phyloP scores from a whole-genome alignment of 2,797 vertebrate species.

The Ptychadena robeensis region DNA sequence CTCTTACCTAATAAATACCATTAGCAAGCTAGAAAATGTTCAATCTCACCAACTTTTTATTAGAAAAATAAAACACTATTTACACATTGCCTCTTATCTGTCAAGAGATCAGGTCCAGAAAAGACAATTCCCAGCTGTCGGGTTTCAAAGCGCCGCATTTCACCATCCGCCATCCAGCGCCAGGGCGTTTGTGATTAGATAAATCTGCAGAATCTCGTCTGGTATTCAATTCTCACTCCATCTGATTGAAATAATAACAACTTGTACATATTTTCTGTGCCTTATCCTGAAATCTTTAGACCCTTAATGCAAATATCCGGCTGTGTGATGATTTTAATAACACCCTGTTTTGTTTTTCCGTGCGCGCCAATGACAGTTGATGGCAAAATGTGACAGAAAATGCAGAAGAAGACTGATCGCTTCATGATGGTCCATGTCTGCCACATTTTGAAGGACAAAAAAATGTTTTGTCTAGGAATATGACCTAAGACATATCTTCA shows the following conservation, averaged over 20 bases:
- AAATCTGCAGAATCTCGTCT: constrained; percentile 6
- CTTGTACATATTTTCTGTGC: constrained; percentile 68
- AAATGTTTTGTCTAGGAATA: not conserved
- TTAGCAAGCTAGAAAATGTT: constrained; percentile 71
- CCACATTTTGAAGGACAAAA: constrained; percentile 7
- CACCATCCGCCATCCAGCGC: not conserved
- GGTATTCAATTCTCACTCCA: constrained; percentile 72
- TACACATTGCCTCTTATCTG: constrained; percentile 12
- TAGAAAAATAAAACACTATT: constrained; percentile 58
- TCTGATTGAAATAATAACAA: constrained; percentile 77
- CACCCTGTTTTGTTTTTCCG: constrained; percentile 49
- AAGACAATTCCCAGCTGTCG: constrained; percentile 59
- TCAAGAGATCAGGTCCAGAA: constrained; percentile 59
- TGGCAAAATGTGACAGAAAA: constrained; percentile 21
- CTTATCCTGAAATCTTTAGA: constrained; percentile 75
- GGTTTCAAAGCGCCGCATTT: constrained; percentile 53
- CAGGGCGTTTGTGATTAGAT: constrained; percentile 59
- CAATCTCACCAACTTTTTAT: constrained; percentile 67
- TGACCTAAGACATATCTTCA: not conserved
- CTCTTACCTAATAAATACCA: constrained; percentile 70
- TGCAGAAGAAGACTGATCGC: not conserved
- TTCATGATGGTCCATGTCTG: not conserved
- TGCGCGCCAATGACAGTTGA: constrained; percentile 25
- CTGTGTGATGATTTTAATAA: constrained; percentile 70
- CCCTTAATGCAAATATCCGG: constrained; percentile 74